These are phyloP conservation scores for Ageneiosus marmoratus DNA, from an alignment of 2,113 vertebrate genomes.

Conservation along the genomic window DNA sequence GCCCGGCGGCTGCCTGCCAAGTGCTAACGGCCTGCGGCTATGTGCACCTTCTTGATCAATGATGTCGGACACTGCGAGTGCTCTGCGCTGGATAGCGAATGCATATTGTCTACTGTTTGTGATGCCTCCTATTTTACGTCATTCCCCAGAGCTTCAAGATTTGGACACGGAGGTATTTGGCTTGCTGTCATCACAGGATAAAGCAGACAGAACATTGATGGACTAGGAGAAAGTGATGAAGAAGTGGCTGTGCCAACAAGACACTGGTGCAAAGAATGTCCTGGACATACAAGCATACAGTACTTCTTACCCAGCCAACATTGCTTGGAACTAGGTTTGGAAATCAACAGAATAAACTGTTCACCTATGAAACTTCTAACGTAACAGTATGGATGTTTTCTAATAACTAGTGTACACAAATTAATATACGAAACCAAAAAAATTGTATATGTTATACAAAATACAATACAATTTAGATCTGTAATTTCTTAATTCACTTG, in stretches of 20 bases:
- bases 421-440: no score
- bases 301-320: background rate
- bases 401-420: background rate
- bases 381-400: background rate
- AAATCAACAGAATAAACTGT: background rate
- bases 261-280: background rate
- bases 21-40: constrained; percentile 32
- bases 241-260: background rate
- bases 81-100: constrained; percentile 4
- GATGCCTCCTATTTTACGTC: background rate
- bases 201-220: background rate
- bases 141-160: background rate
- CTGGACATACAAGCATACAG: background rate
- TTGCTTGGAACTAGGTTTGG: background rate
- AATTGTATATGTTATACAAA: no score
- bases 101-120: background rate
- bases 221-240: background rate
- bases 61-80: background rate
- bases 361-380: background rate
- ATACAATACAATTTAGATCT: no score
- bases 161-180: background rate
- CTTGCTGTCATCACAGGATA: background rate
- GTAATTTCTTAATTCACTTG: no score
- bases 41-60: constrained; percentile 20
- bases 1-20: constrained; percentile 35